phyloP scores from a whole-genome alignment of 2,888 invertebrate genomes.

The Xylocampa areola region DNA sequence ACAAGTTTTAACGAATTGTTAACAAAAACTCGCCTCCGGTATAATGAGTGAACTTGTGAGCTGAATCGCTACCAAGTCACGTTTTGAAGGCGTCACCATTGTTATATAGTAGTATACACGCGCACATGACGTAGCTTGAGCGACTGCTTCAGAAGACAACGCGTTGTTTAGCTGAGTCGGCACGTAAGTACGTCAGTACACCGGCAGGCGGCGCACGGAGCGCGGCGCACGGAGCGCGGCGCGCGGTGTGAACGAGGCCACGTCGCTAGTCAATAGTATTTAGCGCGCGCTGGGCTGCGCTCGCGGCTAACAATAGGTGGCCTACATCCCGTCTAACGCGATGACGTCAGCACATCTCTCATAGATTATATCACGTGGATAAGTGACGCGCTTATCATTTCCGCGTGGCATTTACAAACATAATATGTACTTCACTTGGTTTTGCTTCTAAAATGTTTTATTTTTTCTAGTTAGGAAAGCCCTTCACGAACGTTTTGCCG shows the following conservation, averaged over 20 bases:
- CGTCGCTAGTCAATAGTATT: slow-evolving; percentile 22
- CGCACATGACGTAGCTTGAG: neutral
- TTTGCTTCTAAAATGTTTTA: too few species aligned
- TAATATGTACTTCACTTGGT: too few species aligned
- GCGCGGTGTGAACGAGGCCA: neutral
- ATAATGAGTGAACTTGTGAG: slow-evolving; percentile 44
- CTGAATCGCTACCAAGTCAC: slow-evolving; percentile 31
- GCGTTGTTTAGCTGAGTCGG: too few species aligned
- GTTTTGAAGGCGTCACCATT: slow-evolving; percentile 12
- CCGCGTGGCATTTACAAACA: neutral
- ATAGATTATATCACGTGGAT: neutral
- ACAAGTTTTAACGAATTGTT: slow-evolving; percentile 42
- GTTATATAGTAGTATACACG: neutral
- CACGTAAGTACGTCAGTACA: too few species aligned
- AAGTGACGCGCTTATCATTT: neutral
- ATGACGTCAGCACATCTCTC: slow-evolving; percentile 13
- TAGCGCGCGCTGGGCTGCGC: slow-evolving; percentile 25
- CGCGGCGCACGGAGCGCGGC: too few species aligned
- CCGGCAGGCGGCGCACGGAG: neutral
- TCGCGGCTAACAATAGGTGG: slow-evolving; percentile 20
- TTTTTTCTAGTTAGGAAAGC: too few species aligned
- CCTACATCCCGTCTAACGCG: slow-evolving; percentile 20
- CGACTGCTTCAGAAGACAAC: too few species aligned
- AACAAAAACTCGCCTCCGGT: slow-evolving; percentile 28
- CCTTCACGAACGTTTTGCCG: too few species aligned